Base-by-base conservation (phyloP, 2,888 invertebrate species). In the Allygus modestus region DNA sequence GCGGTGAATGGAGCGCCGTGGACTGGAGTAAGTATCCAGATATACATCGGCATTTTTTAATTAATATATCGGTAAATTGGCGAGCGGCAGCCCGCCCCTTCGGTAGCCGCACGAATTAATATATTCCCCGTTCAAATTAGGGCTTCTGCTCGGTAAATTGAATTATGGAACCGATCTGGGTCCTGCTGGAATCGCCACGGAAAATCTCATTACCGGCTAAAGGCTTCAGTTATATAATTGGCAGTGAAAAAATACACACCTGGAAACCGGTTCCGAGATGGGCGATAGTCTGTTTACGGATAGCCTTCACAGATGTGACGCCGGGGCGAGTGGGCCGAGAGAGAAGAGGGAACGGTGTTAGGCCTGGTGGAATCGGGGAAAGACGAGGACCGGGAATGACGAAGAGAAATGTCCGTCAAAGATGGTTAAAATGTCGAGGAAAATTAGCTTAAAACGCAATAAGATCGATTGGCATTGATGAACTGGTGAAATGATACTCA, bases 21-120 rank as follows among this genome's bases (percentile, higher is more conserved):
- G 73, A 37, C 43, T 28, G 26, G 75, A 77, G 75, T 77, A 77
- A 43, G 84, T 83, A 58, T 73, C 75, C 37, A 58, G 83, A 83
- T 83, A 83, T 58, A 58, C 75, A 83, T 83, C 83, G 83, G 83
- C 83, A 83, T 83, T 83, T 83, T 83, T 83, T 83, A 83, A 83
- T 83, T 83, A 83, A 83, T 83, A 83, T 83, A 83, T 83, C 83
- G 83, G 73, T 83, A 83, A 83, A 83, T 83, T 75, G 83, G 83
- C 83, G 75, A 83, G 58, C 58, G 41, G 41, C 2, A 71, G 28
- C 83, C 73, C 83, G 83, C 73, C 83, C 41, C 83, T 58, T 58
- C 83, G 61, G 83, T 75, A 83, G 83, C 83, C 17, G 61, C 83
- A 58, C 75, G 75, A 83, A 83, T 83, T 83, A 83, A 75, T 83